phyloP scores from a whole-genome alignment of 2,797 vertebrate species.

The Helicolenus hilgendorfi region DNA sequence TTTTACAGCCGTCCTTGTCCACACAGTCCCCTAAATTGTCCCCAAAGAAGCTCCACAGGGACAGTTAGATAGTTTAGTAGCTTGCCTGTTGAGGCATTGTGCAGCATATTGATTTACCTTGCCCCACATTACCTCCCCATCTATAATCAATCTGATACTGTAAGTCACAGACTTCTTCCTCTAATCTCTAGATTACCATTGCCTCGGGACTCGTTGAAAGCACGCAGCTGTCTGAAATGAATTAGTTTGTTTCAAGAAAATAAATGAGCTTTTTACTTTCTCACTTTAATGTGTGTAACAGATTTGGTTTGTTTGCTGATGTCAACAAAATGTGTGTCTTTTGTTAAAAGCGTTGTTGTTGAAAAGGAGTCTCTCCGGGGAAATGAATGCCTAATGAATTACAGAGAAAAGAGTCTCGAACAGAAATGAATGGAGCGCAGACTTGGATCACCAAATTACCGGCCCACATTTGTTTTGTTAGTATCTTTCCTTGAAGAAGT shows the following conservation, averaged over 20 bases:
- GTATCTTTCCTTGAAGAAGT: slow-evolving; percentile 28
- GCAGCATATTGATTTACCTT: not conserved
- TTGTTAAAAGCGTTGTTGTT: slow-evolving; percentile 41
- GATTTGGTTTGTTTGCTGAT: slow-evolving; percentile 18
- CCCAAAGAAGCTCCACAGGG: not conserved
- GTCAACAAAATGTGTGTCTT: slow-evolving; percentile 20
- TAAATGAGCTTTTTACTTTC: not conserved
- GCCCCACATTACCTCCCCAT: not conserved
- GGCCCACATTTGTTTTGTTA: slow-evolving; percentile 20
- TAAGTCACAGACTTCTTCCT: not conserved
- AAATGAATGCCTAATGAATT: slow-evolving; percentile 59
- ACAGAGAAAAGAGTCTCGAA: slow-evolving; percentile 20
- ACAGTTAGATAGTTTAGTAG: not conserved
- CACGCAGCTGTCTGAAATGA: not conserved
- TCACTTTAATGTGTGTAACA: not conserved
- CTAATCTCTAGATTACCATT: not conserved
- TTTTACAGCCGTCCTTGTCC: not conserved
- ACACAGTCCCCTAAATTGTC: not conserved
- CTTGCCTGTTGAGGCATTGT: not conserved
- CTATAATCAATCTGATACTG: not conserved
- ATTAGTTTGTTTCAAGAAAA: slow-evolving; percentile 24
- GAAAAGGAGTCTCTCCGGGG: slow-evolving; percentile 30
- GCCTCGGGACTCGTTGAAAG: slow-evolving; percentile 11
- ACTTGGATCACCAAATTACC: slow-evolving; percentile 29
- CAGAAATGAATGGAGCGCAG: slow-evolving; percentile 28